Percentiles rank a stretch among this genome's conserved stretches.
Conservation (phyloP, 2,113 vertebrate genomes). For the Corythaeola cristata region DNA sequence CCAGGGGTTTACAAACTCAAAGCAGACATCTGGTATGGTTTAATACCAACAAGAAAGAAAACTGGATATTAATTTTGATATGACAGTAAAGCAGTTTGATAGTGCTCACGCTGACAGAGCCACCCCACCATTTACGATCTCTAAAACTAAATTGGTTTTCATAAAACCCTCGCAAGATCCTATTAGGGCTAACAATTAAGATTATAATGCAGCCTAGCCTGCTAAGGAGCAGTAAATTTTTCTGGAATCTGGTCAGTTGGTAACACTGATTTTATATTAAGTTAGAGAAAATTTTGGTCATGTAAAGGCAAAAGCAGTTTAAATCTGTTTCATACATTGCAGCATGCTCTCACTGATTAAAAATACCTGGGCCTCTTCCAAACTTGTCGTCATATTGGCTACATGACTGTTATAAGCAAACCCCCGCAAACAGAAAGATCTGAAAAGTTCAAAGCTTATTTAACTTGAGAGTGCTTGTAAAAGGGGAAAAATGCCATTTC, state of each 20-base stretch:
- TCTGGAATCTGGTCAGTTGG: constrained; percentile 35
- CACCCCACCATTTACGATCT: background rate
- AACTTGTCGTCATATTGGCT: constrained; percentile 70
- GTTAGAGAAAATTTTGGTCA: constrained; percentile 50
- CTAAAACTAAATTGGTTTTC: constrained; percentile 39
- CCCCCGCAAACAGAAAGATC: constrained; percentile 60
- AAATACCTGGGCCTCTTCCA: constrained; percentile 74
- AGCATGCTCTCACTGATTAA: constrained; percentile 70
- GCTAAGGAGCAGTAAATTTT: constrained; percentile 28
- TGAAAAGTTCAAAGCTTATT: constrained; percentile 78
- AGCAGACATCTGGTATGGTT: constrained; percentile 47
- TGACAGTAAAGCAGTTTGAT: constrained; percentile 23
- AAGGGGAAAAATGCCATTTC: constrained; percentile 69
- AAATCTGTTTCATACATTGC: constrained; percentile 63
- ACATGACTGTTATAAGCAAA: constrained; percentile 64
- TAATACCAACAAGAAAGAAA: constrained; percentile 41
- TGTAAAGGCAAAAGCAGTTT: constrained; percentile 50
- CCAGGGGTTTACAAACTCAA: constrained; percentile 4
- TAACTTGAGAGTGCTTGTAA: constrained; percentile 72
- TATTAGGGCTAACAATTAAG: constrained; percentile 43
- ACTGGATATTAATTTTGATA: constrained; percentile 48
- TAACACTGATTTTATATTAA: constrained; percentile 55
- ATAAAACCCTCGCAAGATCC: constrained; percentile 4
- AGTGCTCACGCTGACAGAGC: background rate
- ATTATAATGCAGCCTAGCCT: constrained; percentile 3